Percentiles rank a stretch among this genome's conserved stretches.
phyloP scores from a whole-genome alignment of 2,113 vertebrate genomes.

The Tyto alba region DNA sequence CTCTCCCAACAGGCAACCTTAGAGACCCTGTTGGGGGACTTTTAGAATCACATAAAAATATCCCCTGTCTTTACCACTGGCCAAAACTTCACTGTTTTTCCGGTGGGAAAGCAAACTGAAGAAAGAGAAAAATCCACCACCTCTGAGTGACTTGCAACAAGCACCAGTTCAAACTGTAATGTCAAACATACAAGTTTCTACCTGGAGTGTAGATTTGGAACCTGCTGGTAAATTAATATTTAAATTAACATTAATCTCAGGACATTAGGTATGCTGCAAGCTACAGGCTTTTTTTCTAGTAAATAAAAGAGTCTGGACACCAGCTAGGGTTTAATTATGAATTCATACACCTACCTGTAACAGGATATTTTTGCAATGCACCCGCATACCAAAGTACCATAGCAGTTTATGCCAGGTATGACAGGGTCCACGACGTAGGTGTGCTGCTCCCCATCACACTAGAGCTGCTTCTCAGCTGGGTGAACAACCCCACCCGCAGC shows the following conservation, averaged over 20 bases:
- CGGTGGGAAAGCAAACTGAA: not conserved
- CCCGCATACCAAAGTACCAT: not conserved
- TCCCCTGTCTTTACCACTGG: not conserved
- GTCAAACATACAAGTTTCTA: not conserved
- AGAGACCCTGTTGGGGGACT: not conserved
- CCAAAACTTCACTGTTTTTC: not conserved
- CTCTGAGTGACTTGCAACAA: not conserved
- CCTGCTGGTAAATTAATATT: not conserved
- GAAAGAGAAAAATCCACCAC: not conserved
- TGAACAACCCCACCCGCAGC: not conserved
- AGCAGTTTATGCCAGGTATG: not conserved
- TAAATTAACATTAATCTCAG: not conserved
- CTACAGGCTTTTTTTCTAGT: not conserved
- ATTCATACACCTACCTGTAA: accelerated
- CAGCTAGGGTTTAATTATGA: not conserved
- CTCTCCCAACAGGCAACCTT: not conserved
- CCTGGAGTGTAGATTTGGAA: not conserved
- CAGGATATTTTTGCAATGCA: not conserved
- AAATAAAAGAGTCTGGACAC: not conserved
- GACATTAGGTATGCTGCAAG: not conserved
- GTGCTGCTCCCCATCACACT: not conserved
- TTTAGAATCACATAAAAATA: not conserved
- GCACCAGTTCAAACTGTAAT: not conserved
- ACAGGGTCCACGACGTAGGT: not conserved
- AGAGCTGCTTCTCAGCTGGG: not conserved